A percentile compares a stretch with the other conserved stretches of the same genome.
Conservation (phyloP, 2,113 vertebrate species). For the Caretta caretta region DNA sequence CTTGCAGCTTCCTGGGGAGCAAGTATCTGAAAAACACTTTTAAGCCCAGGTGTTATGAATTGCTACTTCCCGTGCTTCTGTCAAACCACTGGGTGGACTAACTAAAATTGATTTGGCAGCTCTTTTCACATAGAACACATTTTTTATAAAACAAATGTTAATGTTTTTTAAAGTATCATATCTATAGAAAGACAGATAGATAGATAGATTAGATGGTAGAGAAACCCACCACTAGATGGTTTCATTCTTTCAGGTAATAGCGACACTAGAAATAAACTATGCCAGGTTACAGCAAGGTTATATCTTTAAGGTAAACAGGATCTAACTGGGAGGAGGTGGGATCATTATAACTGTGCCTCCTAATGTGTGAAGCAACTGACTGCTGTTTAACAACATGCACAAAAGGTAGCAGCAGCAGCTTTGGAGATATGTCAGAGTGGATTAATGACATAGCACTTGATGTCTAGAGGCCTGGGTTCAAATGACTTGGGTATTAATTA, state of each 20-base stretch:
- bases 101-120: neutral
- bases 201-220: neutral
- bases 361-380: fast-evolving
- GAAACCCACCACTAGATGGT: neutral
- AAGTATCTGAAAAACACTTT: neutral
- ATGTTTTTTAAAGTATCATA: neutral
- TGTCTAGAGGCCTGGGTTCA: neutral
- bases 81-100: neutral
- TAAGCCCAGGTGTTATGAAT: fast-evolving
- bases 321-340: fast-evolving
- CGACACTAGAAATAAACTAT: neutral
- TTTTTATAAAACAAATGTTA: neutral
- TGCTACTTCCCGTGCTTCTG: fast-evolving
- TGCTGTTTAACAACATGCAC: neutral
- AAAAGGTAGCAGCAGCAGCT: neutral
- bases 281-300: neutral
- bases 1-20: neutral
- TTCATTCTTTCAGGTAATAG: neutral
- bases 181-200: neutral
- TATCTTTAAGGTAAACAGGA: neutral
- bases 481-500: neutral
- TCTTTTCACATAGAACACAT: neutral
- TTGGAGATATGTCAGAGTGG: fast-evolving
- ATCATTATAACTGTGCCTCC: neutral
- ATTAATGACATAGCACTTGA: fast-evolving